Percentiles rank a stretch among this genome's conserved stretches.
phyloP scores from a whole-genome alignment of 2,888 invertebrate genomes.

The Chrysolina americana region DNA sequence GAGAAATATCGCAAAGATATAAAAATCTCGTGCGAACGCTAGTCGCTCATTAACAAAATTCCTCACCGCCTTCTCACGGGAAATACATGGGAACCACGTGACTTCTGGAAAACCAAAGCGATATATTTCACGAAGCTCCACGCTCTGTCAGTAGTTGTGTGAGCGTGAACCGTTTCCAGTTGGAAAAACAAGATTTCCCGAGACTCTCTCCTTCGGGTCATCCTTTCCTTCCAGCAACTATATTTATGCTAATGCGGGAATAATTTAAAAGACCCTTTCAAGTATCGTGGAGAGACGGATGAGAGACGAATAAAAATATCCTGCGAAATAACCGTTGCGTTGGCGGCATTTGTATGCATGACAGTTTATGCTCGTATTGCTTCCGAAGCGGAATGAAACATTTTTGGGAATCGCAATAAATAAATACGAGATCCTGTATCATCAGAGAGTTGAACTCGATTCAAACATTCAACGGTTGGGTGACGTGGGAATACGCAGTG shows the following conservation, averaged over 20 bases:
- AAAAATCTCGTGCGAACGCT: not conserved
- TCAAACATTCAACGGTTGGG: too few species aligned
- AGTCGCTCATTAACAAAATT: not conserved
- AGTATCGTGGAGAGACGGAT: constrained; percentile 33
- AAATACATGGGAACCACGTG: not conserved
- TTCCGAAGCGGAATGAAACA: not conserved
- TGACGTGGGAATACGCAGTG: too few species aligned
- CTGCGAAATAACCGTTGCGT: constrained; percentile 33
- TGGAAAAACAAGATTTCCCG: constrained; percentile 25
- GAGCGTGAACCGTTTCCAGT: constrained; percentile 23
- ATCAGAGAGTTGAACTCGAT: too few species aligned
- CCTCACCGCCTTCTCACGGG: constrained; percentile 5
- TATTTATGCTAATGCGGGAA: constrained; percentile 43
- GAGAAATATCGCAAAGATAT: not conserved
- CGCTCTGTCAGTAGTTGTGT: constrained; percentile 18
- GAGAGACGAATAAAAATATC: constrained; percentile 46
- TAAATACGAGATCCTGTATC: too few species aligned
- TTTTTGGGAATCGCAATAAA: not conserved
- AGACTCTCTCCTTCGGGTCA: constrained; percentile 25
- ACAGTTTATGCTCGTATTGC: constrained; percentile 21
- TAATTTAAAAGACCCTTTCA: constrained; percentile 35
- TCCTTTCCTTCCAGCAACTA: constrained; percentile 32
- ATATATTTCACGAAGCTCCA: constrained; percentile 10
- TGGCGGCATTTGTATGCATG: constrained; percentile 45
- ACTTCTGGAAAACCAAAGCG: constrained; percentile 1